Base-by-base conservation (phyloP, 2,888 invertebrate species). In the Notodonta dromedarius region DNA sequence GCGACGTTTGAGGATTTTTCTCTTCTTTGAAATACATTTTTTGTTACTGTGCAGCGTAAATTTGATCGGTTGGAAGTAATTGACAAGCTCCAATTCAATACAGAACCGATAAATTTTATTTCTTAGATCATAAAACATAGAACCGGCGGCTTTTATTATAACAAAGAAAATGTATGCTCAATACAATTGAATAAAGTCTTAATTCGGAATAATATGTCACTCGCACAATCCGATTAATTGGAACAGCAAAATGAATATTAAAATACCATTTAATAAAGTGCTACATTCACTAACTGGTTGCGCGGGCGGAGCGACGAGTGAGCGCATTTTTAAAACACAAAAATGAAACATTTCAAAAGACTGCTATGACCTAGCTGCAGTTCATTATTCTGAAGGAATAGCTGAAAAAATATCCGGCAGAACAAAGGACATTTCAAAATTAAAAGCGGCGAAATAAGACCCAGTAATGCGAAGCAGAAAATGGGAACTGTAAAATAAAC, bases 361-460 rank as follows among this genome's bases (percentile, higher is more conserved):
- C 72, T 72, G 64, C 62, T 62, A 69, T 77, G 76, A 77, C 77
- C 80, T 76, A 77, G 70, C 68, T 69, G 65, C 77, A 75, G 80
- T 82, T 85, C 84, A 86, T 88, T 88, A 88, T 87, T 77, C 77
- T 84, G 77, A 78, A 63, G 74, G 76, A 79, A 79, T 76, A 73
- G 78, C 76, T 74, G 69, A 67, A 69, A 73, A 77, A 71, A 74
- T 1, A n/a, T 67, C 70, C 64, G 63, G 65, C 64, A 74, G 7
- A 76, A 81, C 79, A 83, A 85, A 84, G 79, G 76, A 80, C 79
- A 84, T 83, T 84, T 81, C 63, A 76, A 79, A 82, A 83, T 84
- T 83, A 82, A 86, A 84, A 77, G 68, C 72, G 64, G 65, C 61
- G 52, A 62, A 16, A 59, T 62, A 60, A 59, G 69, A 63, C 62